A percentile compares a stretch with the other conserved stretches of the same genome.
These are phyloP conservation scores for Zootermopsis nevadensis DNA, from an alignment of 2,888 invertebrate genomes.

Conservation along the genomic window DNA sequence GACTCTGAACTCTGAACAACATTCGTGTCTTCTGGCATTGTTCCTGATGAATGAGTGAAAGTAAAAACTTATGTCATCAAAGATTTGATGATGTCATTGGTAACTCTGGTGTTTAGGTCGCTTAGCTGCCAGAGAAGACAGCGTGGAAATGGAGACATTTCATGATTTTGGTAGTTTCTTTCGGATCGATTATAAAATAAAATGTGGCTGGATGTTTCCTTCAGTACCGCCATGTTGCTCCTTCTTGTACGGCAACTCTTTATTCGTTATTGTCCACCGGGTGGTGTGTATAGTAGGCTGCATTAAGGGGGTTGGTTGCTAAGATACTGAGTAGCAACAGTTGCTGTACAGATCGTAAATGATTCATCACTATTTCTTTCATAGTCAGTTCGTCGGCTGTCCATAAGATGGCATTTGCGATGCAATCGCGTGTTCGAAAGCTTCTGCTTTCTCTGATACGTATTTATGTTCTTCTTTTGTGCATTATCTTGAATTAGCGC, in stretches of 20 bases:
- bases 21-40: neutral
- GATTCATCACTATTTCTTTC: constrained; percentile 31
- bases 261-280: neutral
- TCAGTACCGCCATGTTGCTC: neutral
- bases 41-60: too few relatives aligned
- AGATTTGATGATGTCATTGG: too few relatives aligned
- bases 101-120: too few relatives aligned
- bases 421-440: constrained; percentile 13
- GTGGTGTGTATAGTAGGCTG: neutral
- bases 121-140: too few relatives aligned
- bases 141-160: too few relatives aligned
- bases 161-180: neutral
- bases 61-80: too few relatives aligned
- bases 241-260: neutral
- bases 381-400: constrained; percentile 21
- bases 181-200: neutral
- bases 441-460: neutral
- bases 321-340: neutral
- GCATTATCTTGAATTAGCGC: constrained; percentile 4
- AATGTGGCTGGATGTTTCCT: too few relatives aligned
- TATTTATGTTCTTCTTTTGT: constrained; percentile 9
- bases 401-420: constrained; percentile 28
- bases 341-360: neutral
- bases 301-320: neutral
- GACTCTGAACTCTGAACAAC: neutral